Evolutionary conservation across 2,113 vertebrate genomes (phyloP), one percentile per base, ranked within the genome.

Genomic region (Electrona antarctica): DNA sequence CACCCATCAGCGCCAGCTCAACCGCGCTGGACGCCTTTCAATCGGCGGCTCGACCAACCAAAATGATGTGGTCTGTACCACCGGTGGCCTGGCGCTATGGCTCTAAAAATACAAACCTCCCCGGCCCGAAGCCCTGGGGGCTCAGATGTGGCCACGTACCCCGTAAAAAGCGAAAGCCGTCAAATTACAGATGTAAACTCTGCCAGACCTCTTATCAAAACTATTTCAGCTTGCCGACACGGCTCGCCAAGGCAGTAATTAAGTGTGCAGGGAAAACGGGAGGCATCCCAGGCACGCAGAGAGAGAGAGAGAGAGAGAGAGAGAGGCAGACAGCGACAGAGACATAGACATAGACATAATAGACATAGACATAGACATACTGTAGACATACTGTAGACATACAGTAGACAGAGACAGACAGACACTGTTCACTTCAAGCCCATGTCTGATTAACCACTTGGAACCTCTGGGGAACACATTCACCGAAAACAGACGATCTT

Each of bases 151-250:
- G 91, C 78, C 74, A 54, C 79, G 64, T 78, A 79, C 60, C 74
- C 81, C 87, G 87, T 80, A 73, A 82, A 21, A 79, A 88, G 80
- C 86, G 33, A 41, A 83, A 85, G 61, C 85, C 88, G 82, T 89
- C 82, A 91, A 90, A 91, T 93, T 91, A 91, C 84, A 90, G 90
- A 91, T 83, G 86, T 87, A 87, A 85, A 79, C 67, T 52, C 80
- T 70, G 72, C 74, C 67, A 79, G 84, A 85, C 73, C 83, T 65
- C 79, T 89, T 87, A 91, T 89, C 89, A 88, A 85, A 84, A 89
- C 84, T 79, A 82, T 85, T 90, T 77, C 68, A 60, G 78, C 88
- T 82, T 66, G 52, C 86, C 82, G 86, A 87, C 85, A 84, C 76
- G 71, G 67, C 89, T 91, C 85, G 55, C 64, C 55, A 69, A 90